These are phyloP conservation scores for Nymphalis urticae DNA, from an alignment of 2,888 invertebrate species.

Conservation along the genomic window DNA sequence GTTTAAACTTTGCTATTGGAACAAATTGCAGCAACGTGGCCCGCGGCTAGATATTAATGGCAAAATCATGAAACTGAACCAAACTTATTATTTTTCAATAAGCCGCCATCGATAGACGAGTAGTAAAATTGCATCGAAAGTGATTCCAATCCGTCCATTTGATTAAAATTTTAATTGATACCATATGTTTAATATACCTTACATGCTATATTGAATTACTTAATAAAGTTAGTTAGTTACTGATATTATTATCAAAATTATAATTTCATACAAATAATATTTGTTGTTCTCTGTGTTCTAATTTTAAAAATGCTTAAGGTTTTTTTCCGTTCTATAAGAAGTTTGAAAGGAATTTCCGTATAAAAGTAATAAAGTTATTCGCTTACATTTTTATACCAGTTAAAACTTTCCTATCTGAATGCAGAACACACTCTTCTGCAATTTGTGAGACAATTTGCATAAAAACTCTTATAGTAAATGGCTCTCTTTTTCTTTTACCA, in stretches of 20 bases:
- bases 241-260: too few species aligned
- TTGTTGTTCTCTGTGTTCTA: too few species aligned
- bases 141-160: too few species aligned
- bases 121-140: background rate
- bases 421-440: constrained; percentile 37
- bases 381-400: constrained; percentile 30
- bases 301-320: background rate
- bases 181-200: too few species aligned
- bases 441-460: constrained; percentile 39
- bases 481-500: constrained; percentile 23
- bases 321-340: background rate
- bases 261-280: too few species aligned
- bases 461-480: constrained; percentile 35
- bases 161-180: too few species aligned
- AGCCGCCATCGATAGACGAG: background rate
- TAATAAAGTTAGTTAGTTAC: too few species aligned
- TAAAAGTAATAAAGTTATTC: constrained; percentile 31
- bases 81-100: constrained; percentile 54
- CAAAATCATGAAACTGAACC: constrained; percentile 61
- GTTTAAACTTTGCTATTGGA: constrained; percentile 73
- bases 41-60: constrained; percentile 74
- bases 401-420: constrained; percentile 37
- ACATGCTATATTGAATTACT: too few species aligned
- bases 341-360: constrained; percentile 1
- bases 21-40: constrained; percentile 77